Conservation (phyloP, 2,113 vertebrate species). For the Oreochromis spilurus region DNA sequence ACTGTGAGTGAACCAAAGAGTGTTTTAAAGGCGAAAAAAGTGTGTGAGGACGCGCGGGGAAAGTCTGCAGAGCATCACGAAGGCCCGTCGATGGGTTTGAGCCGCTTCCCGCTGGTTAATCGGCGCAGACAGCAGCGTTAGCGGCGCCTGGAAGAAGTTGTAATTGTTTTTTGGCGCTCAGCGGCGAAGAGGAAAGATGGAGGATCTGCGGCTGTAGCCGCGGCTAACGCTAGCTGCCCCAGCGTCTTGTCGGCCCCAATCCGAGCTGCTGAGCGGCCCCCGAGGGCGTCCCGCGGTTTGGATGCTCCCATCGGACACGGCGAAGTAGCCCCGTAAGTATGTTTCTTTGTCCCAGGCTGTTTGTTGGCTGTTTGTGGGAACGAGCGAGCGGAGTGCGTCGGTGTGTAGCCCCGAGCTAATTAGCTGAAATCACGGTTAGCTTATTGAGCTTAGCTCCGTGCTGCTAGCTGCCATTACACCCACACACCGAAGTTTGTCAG, state of each 20-base stretch:
- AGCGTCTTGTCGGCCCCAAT: background rate
- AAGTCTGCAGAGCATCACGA: background rate
- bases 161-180: constrained; percentile 72
- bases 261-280: background rate
- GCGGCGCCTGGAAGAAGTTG: constrained; percentile 55
- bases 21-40: constrained; percentile 13
- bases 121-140: background rate
- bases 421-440: constrained; percentile 46
- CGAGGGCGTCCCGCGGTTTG: background rate
- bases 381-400: background rate
- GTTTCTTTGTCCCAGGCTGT: background rate
- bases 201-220: constrained; percentile 56
- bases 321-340: constrained; percentile 20
- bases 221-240: constrained; percentile 49
- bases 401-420: constrained; percentile 46
- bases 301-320: background rate
- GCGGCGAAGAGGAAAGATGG: constrained; percentile 67
- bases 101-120: background rate
- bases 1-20: constrained; percentile 25
- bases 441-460: constrained; percentile 29
- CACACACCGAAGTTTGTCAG: background rate
- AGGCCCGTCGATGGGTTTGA: constrained; percentile 21
- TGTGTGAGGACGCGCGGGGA: background rate
- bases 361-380: background rate
- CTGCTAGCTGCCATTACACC: constrained; percentile 48